Conservation (phyloP, 2,888 invertebrate genomes). For the Mesorhabditis belari region DNA sequence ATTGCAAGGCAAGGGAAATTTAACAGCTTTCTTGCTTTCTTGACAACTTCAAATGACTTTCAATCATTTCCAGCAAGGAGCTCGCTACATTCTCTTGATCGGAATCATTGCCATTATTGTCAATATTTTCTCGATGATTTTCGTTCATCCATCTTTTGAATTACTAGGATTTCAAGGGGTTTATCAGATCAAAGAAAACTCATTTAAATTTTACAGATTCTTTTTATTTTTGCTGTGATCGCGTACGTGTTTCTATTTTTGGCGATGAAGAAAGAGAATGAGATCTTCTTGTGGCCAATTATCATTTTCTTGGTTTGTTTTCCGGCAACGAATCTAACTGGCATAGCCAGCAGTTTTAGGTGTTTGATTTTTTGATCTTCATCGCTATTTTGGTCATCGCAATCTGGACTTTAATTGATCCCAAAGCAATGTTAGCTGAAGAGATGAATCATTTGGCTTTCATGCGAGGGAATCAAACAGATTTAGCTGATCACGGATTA, state of each 20-base stretch:
- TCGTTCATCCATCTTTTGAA: not conserved
- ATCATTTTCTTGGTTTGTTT: conserved; percentile 21
- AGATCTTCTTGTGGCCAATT: conserved; percentile 23
- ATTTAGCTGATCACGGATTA: conserved; percentile 16
- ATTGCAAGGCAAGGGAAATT: conserved; percentile 19
- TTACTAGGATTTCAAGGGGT: not conserved
- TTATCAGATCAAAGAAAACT: not conserved
- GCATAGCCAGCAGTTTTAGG: conserved; percentile 6
- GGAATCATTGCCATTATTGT: not conserved
- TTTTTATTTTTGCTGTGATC: not conserved
- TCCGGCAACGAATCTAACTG: conserved; percentile 4
- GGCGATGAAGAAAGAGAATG: conserved; percentile 30
- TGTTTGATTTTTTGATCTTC: conserved; percentile 15
- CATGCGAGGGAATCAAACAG: conserved; percentile 14
- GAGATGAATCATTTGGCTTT: conserved; percentile 25
- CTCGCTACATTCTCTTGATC: not conserved
- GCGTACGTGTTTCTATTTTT: conserved; percentile 9
- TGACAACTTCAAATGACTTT: not conserved
- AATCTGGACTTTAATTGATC: conserved; percentile 30
- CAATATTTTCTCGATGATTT: not conserved
- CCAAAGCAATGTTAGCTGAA: conserved; percentile 16
- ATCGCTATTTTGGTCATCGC: conserved; percentile 17
- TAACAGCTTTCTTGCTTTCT: not conserved
- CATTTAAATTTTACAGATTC: not conserved
- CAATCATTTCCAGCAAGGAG: conserved; percentile 1